phyloP scores from a whole-genome alignment of 1,140 invertebrate genomes.

The Maconellicoccus hirsutus region DNA sequence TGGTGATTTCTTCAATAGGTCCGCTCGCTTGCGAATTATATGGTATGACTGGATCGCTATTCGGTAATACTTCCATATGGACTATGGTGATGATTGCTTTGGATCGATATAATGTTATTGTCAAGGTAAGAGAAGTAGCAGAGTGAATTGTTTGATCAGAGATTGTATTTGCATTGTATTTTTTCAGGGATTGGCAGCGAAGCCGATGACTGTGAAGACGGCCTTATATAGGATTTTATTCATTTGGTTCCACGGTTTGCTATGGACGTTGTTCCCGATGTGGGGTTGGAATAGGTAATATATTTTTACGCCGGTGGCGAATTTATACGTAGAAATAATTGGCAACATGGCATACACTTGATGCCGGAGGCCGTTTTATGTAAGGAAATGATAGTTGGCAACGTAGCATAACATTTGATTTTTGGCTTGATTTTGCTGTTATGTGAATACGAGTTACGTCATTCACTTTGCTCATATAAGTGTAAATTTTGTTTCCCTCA shows the following conservation, averaged over 20 bases:
- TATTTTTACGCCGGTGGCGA: neutral
- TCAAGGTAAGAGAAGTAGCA: slow-evolving; percentile 47
- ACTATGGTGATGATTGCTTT: slow-evolving; percentile 69
- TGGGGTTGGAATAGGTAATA: slow-evolving; percentile 68
- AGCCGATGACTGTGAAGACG: slow-evolving; percentile 53
- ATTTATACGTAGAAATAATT: too few relatives aligned
- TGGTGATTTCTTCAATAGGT: slow-evolving; percentile 35
- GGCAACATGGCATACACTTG: too few relatives aligned
- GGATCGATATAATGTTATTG: slow-evolving; percentile 76
- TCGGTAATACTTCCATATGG: slow-evolving; percentile 70
- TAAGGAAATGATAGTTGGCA: too few relatives aligned
- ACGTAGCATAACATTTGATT: too few relatives aligned
- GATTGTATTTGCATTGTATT: neutral
- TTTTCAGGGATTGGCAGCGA: slow-evolving; percentile 49
- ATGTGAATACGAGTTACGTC: too few relatives aligned
- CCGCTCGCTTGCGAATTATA: slow-evolving; percentile 71
- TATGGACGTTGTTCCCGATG: slow-evolving; percentile 58
- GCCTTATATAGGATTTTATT: slow-evolving; percentile 53
- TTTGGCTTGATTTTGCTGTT: too few relatives aligned
- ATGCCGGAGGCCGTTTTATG: too few relatives aligned
- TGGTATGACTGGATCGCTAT: slow-evolving; percentile 62
- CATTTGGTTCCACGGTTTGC: slow-evolving; percentile 53
- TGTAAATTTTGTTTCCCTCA: too few relatives aligned
- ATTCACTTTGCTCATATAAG: too few relatives aligned
- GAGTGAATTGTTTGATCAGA: too few relatives aligned